phyloP scores from a whole-genome alignment of 2,888 invertebrate genomes.

The Luperina nickerlii region DNA sequence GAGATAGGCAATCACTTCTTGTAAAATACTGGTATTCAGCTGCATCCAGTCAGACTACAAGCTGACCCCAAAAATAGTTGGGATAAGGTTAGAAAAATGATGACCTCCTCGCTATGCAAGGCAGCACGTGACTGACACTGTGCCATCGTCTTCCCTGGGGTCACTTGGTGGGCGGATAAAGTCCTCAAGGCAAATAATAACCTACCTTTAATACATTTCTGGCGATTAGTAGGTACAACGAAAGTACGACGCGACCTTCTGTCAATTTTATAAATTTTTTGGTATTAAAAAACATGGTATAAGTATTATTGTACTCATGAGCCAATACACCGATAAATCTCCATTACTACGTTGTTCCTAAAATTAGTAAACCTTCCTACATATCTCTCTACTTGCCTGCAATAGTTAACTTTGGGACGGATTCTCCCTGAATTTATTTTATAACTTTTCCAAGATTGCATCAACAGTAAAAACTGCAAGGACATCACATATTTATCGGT shows the following conservation, averaged over 20 bases:
- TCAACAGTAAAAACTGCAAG: constrained; percentile 7
- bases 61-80: background rate
- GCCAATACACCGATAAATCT: background rate
- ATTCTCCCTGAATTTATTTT: background rate
- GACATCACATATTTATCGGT: constrained; percentile 8
- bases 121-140: no score
- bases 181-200: no score
- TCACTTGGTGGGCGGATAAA: no score
- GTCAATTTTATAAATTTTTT: background rate
- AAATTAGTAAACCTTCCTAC: no score
- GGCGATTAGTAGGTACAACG: background rate
- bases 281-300: background rate
- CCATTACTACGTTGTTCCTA: no score
- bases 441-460: background rate
- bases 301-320: background rate
- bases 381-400: background rate
- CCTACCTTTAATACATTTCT: background rate
- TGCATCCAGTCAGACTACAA: background rate
- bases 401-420: background rate
- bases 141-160: no score
- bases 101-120: background rate
- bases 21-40: background rate
- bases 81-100: background rate
- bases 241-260: background rate
- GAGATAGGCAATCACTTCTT: background rate